Conservation (phyloP, 2,113 vertebrate genomes). For the Cyprinodon variegatus region DNA sequence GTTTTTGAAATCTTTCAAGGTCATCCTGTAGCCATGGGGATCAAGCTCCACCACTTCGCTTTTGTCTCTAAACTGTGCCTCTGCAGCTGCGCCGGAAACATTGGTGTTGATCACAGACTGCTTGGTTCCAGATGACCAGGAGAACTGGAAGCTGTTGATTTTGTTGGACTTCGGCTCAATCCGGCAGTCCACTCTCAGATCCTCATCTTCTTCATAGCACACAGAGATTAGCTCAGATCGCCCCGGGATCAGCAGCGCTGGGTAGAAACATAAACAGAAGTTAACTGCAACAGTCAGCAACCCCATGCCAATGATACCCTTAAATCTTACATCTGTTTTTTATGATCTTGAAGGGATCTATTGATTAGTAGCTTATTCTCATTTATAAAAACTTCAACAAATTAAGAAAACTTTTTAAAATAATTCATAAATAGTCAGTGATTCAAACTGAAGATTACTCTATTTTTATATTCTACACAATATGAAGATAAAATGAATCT, state of each 20-base stretch:
- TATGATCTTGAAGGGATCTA: background rate
- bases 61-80: conserved; percentile 57
- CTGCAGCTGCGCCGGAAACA: conserved; percentile 69
- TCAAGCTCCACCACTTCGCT: conserved; percentile 67
- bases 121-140: conserved; percentile 70
- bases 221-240: conserved; percentile 62
- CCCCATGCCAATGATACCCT: background rate
- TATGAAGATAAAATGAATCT: no score
- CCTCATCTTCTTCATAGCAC: conserved; percentile 73
- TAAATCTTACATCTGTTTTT: background rate
- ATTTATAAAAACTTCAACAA: background rate
- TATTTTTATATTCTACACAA: no score
- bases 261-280: conserved; percentile 3
- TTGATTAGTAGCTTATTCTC: no score
- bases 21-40: conserved; percentile 71
- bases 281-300: background rate
- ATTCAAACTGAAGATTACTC: no score
- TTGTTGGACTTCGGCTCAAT: conserved; percentile 53
- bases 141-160: conserved; percentile 76
- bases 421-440: background rate
- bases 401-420: background rate
- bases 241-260: conserved; percentile 69
- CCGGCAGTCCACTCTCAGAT: conserved; percentile 78
- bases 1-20: conserved; percentile 50
- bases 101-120: conserved; percentile 78